Evolutionary conservation across 1,140 invertebrate species (phyloP), one percentile per base, ranked within the genome.

Genomic region (Metaphire vulgaris): DNA sequence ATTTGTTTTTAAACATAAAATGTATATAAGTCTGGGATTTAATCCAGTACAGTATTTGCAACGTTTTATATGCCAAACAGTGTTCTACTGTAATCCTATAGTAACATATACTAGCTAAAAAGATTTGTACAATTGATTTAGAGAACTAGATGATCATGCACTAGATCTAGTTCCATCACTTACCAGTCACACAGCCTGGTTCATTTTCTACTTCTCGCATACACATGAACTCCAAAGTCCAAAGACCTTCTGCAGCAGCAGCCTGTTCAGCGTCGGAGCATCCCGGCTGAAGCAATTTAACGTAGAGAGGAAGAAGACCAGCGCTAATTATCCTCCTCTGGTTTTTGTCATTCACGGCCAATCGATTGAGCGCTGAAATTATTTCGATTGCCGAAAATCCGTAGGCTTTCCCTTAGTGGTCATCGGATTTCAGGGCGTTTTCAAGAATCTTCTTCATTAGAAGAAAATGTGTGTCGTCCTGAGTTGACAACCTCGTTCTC

Each of bases 151-250:
- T n/a, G n/a, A n/a, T n/a, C n/a, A n/a, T n/a, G n/a, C n/a, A n/a
- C n/a, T n/a, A n/a, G n/a, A n/a, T n/a, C n/a, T n/a, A n/a, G n/a
- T n/a, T n/a, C n/a, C 21, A 56, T 56, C 6, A 56, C 41, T 56
- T 56, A 26, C 67, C 30, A 6, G n/a, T 30, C 1, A 73, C 16
- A 41, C 72, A 73, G 0, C 41, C 72, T 28, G 32, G 32, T 69
- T 75, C 73, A 0, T 64, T 31, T 29, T 69, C 74, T 1, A 78
- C 69, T 16, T 74, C 77, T 1, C 75, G 34, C 15, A 15, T 72
- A 30, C 77, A 78, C 21, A 65, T 70, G 77, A 78, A 78, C n/a
- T 65, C 73, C 73, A 78, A 67, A 21, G 41, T 75, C 77, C 77
- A 78, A 29, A 78, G 16, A 21, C 77, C 77, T 28, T 65, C 30